Evolutionary conservation across 2,888 invertebrate species (phyloP), one percentile per base, ranked within the genome.

Genomic region (Agrotis ipsilon): DNA sequence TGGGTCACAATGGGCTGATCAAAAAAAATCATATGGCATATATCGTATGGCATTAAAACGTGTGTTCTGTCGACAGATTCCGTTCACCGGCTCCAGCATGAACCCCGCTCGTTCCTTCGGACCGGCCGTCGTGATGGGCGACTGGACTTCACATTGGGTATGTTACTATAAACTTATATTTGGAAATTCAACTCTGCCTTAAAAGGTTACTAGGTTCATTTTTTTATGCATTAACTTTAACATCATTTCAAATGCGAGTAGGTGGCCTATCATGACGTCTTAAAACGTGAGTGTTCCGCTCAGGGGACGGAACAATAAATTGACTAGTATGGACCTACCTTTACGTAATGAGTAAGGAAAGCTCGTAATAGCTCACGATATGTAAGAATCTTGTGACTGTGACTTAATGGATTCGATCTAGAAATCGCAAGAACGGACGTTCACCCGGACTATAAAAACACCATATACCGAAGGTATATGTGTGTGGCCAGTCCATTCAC

Each of bases 91-190:
- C 21, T 97, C 98, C 74, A 98, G 98, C 92, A 98, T 99, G 99
- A 99, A 99, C 95, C 98, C 99, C 0, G 99, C 99, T 0, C 97
- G 99, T 80, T 98, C 98, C 63, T 98, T 99, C 89, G 99, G 99
- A 27, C 98, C 98, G 0, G 98, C 99, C 24, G 97, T 98, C 14
- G 97, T 99, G 52, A 97, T 97, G 93, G 97, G 97, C 62, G 88
- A 95, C 68, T 99, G 98, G 97, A 93, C 96, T 1, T 90, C 98
- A 82, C 99, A 99, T 87, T 99, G 99, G 98, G 97, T 98, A 95
- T 95, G 94, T 87, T 11, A 46, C n/a, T n/a, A n/a, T n/a, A n/a
- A n/a, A n/a, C 9, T 52, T 16, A 11, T 6, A n/a, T 48, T 52
- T 66, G 5, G 13, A 52, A 74, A 67, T 51, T n/a, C 13, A 48